Evolutionary conservation across 2,888 invertebrate genomes (phyloP), one percentile per base, ranked within the genome.

Genomic region (Calameuta filiformis): DNA sequence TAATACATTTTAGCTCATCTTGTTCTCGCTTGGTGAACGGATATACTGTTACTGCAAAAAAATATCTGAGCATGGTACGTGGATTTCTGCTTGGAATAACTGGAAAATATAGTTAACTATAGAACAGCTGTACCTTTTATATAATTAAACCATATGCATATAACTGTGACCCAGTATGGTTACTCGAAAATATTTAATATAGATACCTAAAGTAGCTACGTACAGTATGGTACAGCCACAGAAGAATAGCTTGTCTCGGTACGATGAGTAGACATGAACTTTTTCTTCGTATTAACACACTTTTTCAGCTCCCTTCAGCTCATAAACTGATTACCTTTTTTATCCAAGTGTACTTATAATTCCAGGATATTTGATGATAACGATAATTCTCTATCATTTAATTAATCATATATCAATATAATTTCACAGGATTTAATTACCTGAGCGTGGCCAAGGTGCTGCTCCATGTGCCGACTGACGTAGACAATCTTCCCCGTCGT

Each of bases 401-500:
- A 23, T 23, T 6, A 2, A 23, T 56, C 23, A 23, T 23, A 9
- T 56, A 23, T 56, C 23, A 6, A 56, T 23, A 56, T 56, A 2
- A 56, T 23, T 56, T 56, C 56, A 23, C 23, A 6, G 15, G 23
- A 9, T 56, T 56, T 56, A 87, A 90, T 92, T 92, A 96, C 96
- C 94, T 96, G 95, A 86, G 96, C 95, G 92, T 98, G 96, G 79
- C 98, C 98, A 84, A 98, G 93, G 86, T 96, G 94, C 86, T 95
- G 95, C 91, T 97, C 97, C 37, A 98, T 94, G 84, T 96, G 96
- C 76, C 96, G 95, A 40, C 98, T 97, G 56, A 97, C 95, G 89
- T 96, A 95, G 81, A 98, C 94, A 86, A 98, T 96, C 90, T 97
- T 96, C 31, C 98, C 98, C 78, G 94, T 94, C 80, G 96, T 94